phyloP scores from a whole-genome alignment of 2,113 vertebrate species.

The Paraplagusia blochii region DNA sequence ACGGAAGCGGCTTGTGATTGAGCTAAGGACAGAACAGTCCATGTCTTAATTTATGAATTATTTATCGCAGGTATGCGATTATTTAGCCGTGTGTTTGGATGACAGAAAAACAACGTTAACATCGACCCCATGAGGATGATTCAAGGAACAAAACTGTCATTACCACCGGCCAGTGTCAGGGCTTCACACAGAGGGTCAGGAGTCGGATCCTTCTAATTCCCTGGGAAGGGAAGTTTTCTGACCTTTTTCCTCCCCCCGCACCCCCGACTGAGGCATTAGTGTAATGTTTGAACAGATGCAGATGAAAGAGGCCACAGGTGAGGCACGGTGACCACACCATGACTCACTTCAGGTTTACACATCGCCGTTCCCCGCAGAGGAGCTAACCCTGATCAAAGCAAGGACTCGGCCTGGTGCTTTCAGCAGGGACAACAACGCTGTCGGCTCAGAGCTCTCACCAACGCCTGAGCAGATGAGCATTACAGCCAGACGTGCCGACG shows the following conservation, averaged over 20 bases:
- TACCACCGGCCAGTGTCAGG: too few relatives aligned
- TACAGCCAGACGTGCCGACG: conserved; percentile 41
- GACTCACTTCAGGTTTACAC: conserved; percentile 62
- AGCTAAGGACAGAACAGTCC: too few relatives aligned
- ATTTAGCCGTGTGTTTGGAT: too few relatives aligned
- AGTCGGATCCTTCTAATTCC: too few relatives aligned
- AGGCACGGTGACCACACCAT: conserved; percentile 52
- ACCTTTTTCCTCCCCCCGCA: conserved; percentile 16
- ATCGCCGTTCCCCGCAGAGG: conserved; percentile 45
- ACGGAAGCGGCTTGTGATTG: too few relatives aligned
- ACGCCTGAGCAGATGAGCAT: conserved; percentile 51
- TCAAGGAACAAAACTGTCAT: too few relatives aligned
- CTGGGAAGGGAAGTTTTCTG: conserved; percentile 19
- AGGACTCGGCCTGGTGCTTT: neutral
- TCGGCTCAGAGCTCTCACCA: conserved; percentile 53
- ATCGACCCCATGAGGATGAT: too few relatives aligned
- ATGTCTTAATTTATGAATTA: too few relatives aligned
- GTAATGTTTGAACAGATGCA: conserved; percentile 74
- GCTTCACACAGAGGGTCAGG: too few relatives aligned
- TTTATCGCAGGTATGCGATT: too few relatives aligned
- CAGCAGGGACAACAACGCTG: conserved; percentile 52
- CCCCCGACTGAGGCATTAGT: conserved; percentile 24
- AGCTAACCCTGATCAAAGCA: conserved; percentile 72
- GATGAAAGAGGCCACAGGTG: conserved; percentile 70
- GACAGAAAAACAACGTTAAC: too few relatives aligned